Evolutionary conservation across 2,797 vertebrate genomes (phyloP).

Genomic region (Lacerta viridis): DNA sequence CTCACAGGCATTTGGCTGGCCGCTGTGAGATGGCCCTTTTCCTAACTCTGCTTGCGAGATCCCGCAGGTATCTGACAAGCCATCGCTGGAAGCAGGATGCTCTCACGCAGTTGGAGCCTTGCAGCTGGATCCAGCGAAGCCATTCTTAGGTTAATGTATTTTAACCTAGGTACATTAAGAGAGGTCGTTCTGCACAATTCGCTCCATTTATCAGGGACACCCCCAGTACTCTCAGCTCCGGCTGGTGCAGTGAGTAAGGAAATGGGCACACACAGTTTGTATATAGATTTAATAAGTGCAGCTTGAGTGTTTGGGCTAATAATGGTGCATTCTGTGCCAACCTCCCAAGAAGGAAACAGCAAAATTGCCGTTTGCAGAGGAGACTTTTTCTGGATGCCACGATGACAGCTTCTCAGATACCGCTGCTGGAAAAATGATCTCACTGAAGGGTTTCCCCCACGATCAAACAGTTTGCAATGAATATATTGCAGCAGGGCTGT

Average conservation of each 20-base stretch:
- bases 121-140: not conserved
- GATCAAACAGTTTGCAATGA: not conserved
- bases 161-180: too few relatives aligned
- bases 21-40: too few relatives aligned
- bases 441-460: too few relatives aligned
- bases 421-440: not conserved
- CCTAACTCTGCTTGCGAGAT: too few relatives aligned
- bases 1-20: too few relatives aligned
- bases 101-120: not conserved
- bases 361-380: too few relatives aligned
- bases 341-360: too few relatives aligned
- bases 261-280: not conserved
- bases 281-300: not conserved
- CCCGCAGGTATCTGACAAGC: too few relatives aligned
- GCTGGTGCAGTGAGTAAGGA: not conserved
- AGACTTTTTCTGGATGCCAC: too few relatives aligned
- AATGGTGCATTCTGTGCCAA: not conserved
- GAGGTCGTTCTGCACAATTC: too few relatives aligned
- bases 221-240: not conserved
- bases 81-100: too few relatives aligned
- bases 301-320: not conserved
- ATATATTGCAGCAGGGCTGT: slow-evolving; percentile 13
- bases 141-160: too few relatives aligned
- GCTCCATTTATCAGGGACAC: not conserved
- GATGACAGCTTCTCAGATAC: not conserved